Conservation (phyloP, 2,113 vertebrate genomes). For the Caretta caretta region DNA sequence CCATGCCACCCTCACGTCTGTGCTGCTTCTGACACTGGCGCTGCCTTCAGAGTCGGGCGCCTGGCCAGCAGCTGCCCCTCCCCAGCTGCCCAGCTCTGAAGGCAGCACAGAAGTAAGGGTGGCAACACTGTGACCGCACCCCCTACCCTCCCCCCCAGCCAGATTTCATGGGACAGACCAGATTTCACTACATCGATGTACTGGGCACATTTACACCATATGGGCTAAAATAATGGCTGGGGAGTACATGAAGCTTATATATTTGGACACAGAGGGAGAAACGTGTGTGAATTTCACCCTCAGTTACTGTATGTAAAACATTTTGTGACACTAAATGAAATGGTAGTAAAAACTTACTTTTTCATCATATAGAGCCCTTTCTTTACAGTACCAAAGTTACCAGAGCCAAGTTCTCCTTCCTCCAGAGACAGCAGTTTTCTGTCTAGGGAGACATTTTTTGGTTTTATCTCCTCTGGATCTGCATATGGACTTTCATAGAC, state of each 20-base stretch:
- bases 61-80: no score
- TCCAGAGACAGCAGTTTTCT: constrained; percentile 87
- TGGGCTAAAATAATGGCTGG: not conserved
- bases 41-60: no score
- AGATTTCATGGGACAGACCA: no score
- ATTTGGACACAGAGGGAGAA: not conserved
- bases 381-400: constrained; percentile 97
- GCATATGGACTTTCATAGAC: constrained; percentile 97
- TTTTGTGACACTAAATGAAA: not conserved
- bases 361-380: constrained; percentile 93
- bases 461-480: constrained; percentile 94
- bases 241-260: not conserved
- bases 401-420: constrained; percentile 94
- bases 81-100: no score
- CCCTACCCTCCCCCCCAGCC: no score
- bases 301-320: not conserved
- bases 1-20: no score
- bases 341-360: constrained; percentile 81
- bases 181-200: not conserved
- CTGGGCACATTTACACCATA: not conserved
- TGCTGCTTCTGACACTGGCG: no score
- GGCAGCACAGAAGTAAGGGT: no score
- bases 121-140: no score
- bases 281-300: not conserved
- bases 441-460: constrained; percentile 88